Base-by-base conservation (phyloP, 1,140 invertebrate species). In the Cydia splendana region DNA sequence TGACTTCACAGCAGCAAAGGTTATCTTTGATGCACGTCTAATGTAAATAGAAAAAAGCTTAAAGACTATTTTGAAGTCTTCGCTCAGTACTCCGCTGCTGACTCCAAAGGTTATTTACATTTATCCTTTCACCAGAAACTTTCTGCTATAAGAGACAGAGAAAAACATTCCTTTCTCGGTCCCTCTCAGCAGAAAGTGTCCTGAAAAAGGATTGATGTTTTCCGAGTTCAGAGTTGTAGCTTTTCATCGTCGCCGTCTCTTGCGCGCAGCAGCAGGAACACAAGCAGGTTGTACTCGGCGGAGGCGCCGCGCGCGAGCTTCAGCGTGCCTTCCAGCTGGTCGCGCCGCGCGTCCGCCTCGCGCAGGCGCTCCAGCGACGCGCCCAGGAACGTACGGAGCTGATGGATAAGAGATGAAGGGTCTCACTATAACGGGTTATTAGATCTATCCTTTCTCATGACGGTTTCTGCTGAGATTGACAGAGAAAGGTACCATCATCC, bases 241-340 rank as follows among this genome's bases (percentile, higher is more conserved):
- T 88, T 87, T 76, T 87, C 86, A 71, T 80, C 80, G 78, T 78
- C 80, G 79, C 82, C 82, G 78, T 82, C 83, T 75, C 86, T 87
- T 65, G 84, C 84, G 18, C 85, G 87, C 81, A 93, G 82, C 75
- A 93, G 78, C 24, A 93, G 77, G 77, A 85, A 87, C 20, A 93
- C 79, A 48, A 93, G 84, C 73, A 93, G 77, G 79, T 90, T 88
- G 84, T 93, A 93, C 83, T 93, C 91, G 3, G 85, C 81, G 2
- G 88, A 88, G 38, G 89, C 90, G 77, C 82, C 85, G 74, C 84
- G 88, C 53, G 88, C 87, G 81, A 87, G 82, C 42, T 79, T 79
- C 73, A 93, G 81, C 28, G 85, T 87, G 13, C 77, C 75, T 74
- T 93, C 90, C 62, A 88, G 82, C 78, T 90, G 85, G 80, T 90